phyloP scores from a whole-genome alignment of 2,113 vertebrate genomes.

The Malurus elegans region DNA sequence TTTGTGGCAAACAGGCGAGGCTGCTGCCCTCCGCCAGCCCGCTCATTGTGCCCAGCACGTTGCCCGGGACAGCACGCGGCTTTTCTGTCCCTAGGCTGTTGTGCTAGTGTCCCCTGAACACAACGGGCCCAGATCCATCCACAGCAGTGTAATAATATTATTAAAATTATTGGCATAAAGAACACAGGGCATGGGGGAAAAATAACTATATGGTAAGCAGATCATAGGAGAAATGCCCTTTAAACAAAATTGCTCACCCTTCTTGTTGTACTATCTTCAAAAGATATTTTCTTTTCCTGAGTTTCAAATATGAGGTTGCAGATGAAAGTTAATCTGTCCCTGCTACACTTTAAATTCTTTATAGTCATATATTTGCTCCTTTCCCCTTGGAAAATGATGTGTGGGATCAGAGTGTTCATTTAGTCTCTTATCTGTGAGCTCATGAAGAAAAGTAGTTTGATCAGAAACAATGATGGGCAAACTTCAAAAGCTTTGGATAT shows the following conservation, averaged over 20 bases:
- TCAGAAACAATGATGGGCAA: neutral
- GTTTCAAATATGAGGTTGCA: neutral
- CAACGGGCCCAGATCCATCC: neutral
- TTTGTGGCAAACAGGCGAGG: neutral
- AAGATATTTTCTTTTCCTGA: neutral
- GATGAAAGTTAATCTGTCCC: neutral
- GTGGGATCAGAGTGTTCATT: neutral
- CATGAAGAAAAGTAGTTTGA: slow-evolving; percentile 50
- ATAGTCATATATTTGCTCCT: neutral
- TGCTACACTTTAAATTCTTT: neutral
- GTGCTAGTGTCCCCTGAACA: slow-evolving; percentile 32
- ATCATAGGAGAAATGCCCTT: neutral
- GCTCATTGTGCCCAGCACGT: slow-evolving; percentile 32
- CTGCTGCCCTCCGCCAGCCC: slow-evolving; percentile 26
- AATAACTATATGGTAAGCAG: neutral
- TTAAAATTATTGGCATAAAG: slow-evolving; percentile 45
- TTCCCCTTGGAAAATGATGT: neutral
- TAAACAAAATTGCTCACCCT: neutral
- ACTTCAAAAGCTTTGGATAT: slow-evolving; percentile 48
- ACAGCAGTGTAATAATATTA: slow-evolving; percentile 48
- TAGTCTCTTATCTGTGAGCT: slow-evolving; percentile 29
- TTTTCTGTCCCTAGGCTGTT: slow-evolving; percentile 54
- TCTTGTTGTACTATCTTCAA: neutral
- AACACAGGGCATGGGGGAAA: neutral
- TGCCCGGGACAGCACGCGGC: slow-evolving; percentile 37